These are phyloP conservation scores for Eupeodes latifasciatus DNA, from an alignment of 2,888 invertebrate genomes.

Conservation along the genomic window DNA sequence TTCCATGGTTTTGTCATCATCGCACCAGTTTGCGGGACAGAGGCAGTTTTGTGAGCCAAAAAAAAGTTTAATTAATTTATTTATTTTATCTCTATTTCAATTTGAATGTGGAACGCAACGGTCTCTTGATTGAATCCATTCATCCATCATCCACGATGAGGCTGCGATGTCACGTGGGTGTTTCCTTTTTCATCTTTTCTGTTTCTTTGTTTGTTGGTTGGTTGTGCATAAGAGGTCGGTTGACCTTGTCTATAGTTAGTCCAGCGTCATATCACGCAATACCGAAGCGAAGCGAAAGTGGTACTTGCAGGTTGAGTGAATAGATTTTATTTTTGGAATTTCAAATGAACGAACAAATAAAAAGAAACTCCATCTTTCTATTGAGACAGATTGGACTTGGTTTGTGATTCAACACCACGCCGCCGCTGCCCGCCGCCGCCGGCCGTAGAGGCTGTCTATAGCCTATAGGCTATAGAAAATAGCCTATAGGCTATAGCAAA, in stretches of 20 bases:
- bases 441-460: too few species aligned
- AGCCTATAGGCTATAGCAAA: slow-evolving; percentile 3
- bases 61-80: slow-evolving; percentile 50
- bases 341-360: slow-evolving; percentile 23
- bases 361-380: slow-evolving; percentile 45
- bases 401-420: slow-evolving; percentile 64
- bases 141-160: slow-evolving; percentile 51
- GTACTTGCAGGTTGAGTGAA: slow-evolving; percentile 56
- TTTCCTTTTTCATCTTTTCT: background rate
- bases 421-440: background rate
- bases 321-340: slow-evolving; percentile 55
- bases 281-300: slow-evolving; percentile 53
- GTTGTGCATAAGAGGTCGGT: background rate
- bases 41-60: slow-evolving; percentile 53
- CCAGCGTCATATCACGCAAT: slow-evolving; percentile 54
- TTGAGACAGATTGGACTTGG: slow-evolving; percentile 17
- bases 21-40: background rate
- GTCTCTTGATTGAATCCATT: slow-evolving; percentile 50
- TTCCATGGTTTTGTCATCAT: slow-evolving; percentile 38
- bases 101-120: slow-evolving; percentile 28
- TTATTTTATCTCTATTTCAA: slow-evolving; percentile 17
- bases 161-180: slow-evolving; percentile 33
- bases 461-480: slow-evolving; percentile 1
- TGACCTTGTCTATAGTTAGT: slow-evolving; percentile 65
- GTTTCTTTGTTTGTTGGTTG: background rate